Evolutionary conservation across 2,888 invertebrate species (phyloP).

Genomic region (Galeruca laticollis): DNA sequence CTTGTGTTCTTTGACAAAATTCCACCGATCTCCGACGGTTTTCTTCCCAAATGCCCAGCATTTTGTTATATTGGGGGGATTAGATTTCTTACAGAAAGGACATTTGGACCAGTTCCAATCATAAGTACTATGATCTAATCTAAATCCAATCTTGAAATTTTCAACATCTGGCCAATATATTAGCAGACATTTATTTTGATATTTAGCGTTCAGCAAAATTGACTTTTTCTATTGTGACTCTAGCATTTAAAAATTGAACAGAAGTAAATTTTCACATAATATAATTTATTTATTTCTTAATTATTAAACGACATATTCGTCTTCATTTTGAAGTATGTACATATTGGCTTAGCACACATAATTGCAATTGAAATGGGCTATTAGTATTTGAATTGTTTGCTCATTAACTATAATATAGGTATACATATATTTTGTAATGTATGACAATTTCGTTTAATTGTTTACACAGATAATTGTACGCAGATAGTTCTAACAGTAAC

Average conservation of each 20-base stretch:
- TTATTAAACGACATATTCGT: not conserved
- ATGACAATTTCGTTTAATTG: not conserved
- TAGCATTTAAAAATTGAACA: too few species aligned
- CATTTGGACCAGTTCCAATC: too few species aligned
- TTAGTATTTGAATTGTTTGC: slow-evolving; percentile 30
- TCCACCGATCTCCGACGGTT: too few species aligned
- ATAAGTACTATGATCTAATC: too few species aligned
- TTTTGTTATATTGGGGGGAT: too few species aligned
- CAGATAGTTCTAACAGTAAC: not conserved
- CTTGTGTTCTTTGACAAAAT: too few species aligned
- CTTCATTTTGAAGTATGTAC: slow-evolving; percentile 6
- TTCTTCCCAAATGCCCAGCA: too few species aligned
- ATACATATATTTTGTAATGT: not conserved
- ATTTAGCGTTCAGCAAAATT: not conserved
- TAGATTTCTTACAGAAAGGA: too few species aligned
- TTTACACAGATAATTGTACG: not conserved
- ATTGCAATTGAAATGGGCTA: slow-evolving; percentile 34
- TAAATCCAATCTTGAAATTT: too few species aligned
- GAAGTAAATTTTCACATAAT: not conserved
- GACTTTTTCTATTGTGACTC: too few species aligned
- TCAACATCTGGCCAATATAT: too few species aligned
- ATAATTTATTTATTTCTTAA: not conserved
- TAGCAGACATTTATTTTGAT: too few species aligned
- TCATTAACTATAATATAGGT: slow-evolving; percentile 23
- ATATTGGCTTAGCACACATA: slow-evolving; percentile 32